Percentiles rank a stretch among this genome's conserved stretches.
phyloP scores from a whole-genome alignment of 2,888 invertebrate genomes.

The Melinopterus prodromus region DNA sequence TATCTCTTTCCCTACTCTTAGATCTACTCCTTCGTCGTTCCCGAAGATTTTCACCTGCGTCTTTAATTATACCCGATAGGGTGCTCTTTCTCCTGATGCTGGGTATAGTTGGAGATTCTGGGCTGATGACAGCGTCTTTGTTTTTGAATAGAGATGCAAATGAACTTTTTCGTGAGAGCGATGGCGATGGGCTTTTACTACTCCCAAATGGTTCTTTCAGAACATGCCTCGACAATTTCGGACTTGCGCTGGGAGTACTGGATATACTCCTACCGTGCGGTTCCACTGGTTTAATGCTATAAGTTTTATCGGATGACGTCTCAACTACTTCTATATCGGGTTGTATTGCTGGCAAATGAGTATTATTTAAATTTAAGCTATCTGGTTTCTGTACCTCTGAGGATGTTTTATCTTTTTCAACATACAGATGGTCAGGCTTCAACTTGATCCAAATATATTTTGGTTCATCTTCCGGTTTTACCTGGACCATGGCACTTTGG shows the following conservation, averaged over 20 bases:
- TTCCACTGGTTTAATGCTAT: constrained; percentile 34
- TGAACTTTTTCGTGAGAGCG: constrained; percentile 79
- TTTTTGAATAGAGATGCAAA: constrained; percentile 83
- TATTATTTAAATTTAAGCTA: constrained; percentile 64
- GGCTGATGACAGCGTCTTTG: constrained; percentile 71
- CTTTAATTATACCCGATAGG: constrained; percentile 55
- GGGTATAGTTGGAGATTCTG: constrained; percentile 66
- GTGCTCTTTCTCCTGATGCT: constrained; percentile 53
- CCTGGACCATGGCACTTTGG: background rate
- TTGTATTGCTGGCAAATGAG: constrained; percentile 43
- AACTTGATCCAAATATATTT: constrained; percentile 74
- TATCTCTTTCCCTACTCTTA: constrained; percentile 70
- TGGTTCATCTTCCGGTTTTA: constrained; percentile 51
- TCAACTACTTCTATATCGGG: constrained; percentile 43
- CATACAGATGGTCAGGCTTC: constrained; percentile 79
- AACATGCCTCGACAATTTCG: constrained; percentile 58
- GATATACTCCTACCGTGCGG: constrained; percentile 47
- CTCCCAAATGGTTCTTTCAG: constrained; percentile 47
- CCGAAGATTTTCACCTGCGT: constrained; percentile 55
- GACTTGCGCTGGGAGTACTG: constrained; percentile 60
- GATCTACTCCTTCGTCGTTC: constrained; percentile 62
- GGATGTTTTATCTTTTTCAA: constrained; percentile 62
- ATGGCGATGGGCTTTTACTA: constrained; percentile 72
- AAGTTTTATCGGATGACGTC: constrained; percentile 18
- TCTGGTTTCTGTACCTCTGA: constrained; percentile 66